phyloP scores from a whole-genome alignment of 2,113 vertebrate species.

The Campylomormyrus numenius region DNA sequence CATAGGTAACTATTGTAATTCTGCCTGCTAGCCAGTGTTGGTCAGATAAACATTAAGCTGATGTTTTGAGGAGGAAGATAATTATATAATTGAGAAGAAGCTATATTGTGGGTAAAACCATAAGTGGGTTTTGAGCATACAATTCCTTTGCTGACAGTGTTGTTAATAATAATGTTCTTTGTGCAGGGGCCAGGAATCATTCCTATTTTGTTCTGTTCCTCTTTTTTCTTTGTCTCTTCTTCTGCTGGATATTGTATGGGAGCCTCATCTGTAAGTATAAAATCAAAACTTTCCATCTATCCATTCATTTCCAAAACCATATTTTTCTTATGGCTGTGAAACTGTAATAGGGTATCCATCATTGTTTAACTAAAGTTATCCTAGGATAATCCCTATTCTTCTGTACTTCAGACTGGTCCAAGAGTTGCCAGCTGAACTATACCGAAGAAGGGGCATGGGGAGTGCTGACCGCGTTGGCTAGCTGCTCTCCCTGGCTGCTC shows the following conservation, averaged over 20 bases:
- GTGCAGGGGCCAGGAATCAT: slow-evolving; percentile 82
- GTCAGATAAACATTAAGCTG: neutral
- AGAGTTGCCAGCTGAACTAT: slow-evolving; percentile 62
- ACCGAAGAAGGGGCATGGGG: slow-evolving; percentile 65
- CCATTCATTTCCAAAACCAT: neutral
- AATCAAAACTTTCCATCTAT: neutral
- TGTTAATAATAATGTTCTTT: neutral
- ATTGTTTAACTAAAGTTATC: neutral
- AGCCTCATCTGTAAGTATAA: slow-evolving; percentile 72
- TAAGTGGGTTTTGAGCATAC: neutral
- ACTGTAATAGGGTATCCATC: neutral
- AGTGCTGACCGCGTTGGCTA: slow-evolving; percentile 53
- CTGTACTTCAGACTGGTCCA: slow-evolving; percentile 71
- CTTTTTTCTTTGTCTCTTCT: slow-evolving; percentile 58
- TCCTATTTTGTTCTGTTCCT: slow-evolving; percentile 79
- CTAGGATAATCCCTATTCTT: neutral
- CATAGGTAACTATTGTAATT: slow-evolving; percentile 61
- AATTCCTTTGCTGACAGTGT: neutral
- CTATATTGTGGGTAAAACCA: neutral
- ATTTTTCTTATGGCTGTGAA: neutral
- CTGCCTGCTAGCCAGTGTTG: neutral
- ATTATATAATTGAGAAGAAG: neutral
- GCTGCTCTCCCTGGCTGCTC: slow-evolving; percentile 82
- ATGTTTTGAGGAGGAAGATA: neutral
- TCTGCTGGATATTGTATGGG: slow-evolving; percentile 72